These are phyloP conservation scores for Acanthochromis polyacanthus DNA, from an alignment of 2,113 vertebrate species.

Conservation along the genomic window DNA sequence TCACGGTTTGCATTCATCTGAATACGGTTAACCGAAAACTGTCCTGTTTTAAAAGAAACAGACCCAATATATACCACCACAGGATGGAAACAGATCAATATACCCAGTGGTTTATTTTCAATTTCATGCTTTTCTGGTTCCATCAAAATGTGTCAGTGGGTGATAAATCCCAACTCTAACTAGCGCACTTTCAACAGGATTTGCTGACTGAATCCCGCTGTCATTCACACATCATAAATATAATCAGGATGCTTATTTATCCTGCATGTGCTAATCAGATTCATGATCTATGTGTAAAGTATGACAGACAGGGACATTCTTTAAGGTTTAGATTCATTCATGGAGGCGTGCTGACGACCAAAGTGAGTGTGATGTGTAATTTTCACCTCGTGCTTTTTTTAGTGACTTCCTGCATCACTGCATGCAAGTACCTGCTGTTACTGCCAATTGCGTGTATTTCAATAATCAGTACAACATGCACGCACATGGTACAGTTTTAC, in stretches of 20 bases:
- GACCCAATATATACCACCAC: conserved; percentile 15
- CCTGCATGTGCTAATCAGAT: conserved; percentile 45
- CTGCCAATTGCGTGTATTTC: not conserved
- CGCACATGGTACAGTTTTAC: conserved; percentile 23
- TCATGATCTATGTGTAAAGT: conserved; percentile 33
- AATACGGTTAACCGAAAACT: conserved; percentile 11
- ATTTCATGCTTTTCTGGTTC: conserved; percentile 81
- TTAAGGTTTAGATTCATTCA: conserved; percentile 35
- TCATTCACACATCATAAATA: conserved; percentile 59
- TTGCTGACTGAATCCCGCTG: conserved; percentile 65
- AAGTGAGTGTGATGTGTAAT: not conserved
- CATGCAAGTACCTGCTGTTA: conserved; percentile 19
- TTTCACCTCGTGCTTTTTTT: not conserved
- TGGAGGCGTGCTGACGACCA: not conserved
- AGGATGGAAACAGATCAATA: conserved; percentile 72
- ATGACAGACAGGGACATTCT: conserved; percentile 36
- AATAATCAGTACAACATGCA: not conserved
- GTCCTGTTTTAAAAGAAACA: conserved; percentile 17
- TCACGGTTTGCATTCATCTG: not conserved
- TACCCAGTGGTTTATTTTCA: conserved; percentile 78
- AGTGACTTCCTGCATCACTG: not conserved
- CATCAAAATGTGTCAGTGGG: conserved; percentile 77
- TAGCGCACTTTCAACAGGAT: conserved; percentile 64
- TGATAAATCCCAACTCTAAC: conserved; percentile 72
- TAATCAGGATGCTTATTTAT: conserved; percentile 60